Conservation (phyloP, 2,113 vertebrate species). For the Cryptoleucopteryx plumbea region DNA sequence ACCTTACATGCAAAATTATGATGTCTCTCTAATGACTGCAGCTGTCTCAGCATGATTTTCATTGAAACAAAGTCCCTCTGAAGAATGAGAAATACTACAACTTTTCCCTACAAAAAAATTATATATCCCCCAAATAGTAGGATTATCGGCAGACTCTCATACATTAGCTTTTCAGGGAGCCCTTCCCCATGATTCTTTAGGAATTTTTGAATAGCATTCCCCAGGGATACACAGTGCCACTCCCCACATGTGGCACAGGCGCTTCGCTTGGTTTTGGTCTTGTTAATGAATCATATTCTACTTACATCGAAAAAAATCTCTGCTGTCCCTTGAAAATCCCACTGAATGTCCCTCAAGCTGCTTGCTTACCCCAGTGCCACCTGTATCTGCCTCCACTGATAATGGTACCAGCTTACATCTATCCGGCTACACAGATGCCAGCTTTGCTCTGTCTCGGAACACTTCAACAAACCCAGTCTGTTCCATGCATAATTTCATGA, state of each 20-base stretch:
- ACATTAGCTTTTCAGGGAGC: background rate
- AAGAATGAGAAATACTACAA: background rate
- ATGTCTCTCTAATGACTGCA: background rate
- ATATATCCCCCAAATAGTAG: background rate
- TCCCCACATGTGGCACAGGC: background rate
- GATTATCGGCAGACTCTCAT: background rate
- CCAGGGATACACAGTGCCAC: background rate
- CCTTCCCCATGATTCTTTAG: background rate
- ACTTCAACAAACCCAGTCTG: background rate
- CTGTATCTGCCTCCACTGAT: background rate
- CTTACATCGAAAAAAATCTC: background rate
- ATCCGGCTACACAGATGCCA: background rate
- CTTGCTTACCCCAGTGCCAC: background rate
- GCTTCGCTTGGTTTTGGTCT: background rate
- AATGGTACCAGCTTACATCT: background rate
- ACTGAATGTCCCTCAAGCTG: background rate
- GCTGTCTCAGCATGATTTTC: background rate
- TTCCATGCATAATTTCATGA: background rate
- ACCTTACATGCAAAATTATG: slow-evolving; percentile 7
- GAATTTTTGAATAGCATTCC: background rate
- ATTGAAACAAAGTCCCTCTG: background rate
- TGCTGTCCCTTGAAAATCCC: background rate
- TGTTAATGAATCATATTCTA: background rate
- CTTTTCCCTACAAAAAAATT: background rate
- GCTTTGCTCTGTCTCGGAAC: background rate